Conservation (phyloP, 1,140 invertebrate genomes). For the Bombus pyrosoma region DNA sequence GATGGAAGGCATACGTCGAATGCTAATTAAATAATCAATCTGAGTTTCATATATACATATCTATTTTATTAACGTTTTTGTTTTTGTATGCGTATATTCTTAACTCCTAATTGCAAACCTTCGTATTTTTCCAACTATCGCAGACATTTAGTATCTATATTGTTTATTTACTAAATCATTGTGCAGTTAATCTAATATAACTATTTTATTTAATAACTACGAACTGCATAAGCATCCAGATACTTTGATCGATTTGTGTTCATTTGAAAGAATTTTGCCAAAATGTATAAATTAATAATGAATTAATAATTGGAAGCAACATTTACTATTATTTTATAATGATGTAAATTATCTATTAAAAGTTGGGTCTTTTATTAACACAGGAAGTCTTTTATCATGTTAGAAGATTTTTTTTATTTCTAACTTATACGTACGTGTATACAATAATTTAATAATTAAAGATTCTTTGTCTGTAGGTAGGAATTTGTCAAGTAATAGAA, state of each 20-base stretch:
- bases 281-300: no score
- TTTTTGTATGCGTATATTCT: not conserved
- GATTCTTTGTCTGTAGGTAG: no score
- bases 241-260: not conserved
- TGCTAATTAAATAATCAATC: slow-evolving; percentile 15
- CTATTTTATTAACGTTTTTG: not conserved
- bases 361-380: no score
- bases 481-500: no score
- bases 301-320: no score
- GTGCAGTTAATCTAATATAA: not conserved
- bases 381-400: no score
- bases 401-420: no score
- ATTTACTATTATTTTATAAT: no score
- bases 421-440: no score
- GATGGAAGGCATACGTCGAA: not conserved
- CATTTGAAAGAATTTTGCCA: not conserved
- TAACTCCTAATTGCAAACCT: not conserved
- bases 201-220: not conserved
- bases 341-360: no score
- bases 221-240: not conserved
- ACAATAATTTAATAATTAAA: no score
- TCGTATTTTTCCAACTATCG: no score
- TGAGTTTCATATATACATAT: not conserved
- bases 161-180: not conserved
- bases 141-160: not conserved